phyloP scores from a whole-genome alignment of 2,113 vertebrate species.

The Engystomops pustulosus region DNA sequence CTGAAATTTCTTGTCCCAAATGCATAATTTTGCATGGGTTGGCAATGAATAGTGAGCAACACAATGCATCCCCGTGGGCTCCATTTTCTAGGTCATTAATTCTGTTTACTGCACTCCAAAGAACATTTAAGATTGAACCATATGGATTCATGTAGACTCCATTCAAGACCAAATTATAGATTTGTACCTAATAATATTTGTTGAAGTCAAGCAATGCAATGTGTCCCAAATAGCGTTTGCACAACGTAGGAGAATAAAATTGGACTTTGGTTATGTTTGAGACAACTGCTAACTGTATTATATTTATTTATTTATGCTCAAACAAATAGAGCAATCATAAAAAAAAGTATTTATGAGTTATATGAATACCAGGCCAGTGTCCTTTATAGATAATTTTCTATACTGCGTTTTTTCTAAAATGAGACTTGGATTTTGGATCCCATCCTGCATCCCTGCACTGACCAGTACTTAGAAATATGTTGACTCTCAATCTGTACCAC shows the following conservation, averaged over 20 bases:
- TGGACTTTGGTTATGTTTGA: not conserved
- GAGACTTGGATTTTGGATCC: too few species aligned
- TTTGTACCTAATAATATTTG: constrained; percentile 21
- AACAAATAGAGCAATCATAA: too few species aligned
- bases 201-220: not conserved
- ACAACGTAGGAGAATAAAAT: not conserved
- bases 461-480: too few species aligned
- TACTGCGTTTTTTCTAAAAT: too few species aligned
- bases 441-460: too few species aligned
- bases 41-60: constrained; percentile 35
- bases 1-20: constrained; percentile 24
- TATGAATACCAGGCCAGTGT: too few species aligned
- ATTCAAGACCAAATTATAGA: not conserved
- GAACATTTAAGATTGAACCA: constrained; percentile 10
- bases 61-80: constrained; percentile 32
- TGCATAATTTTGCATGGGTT: constrained; percentile 35
- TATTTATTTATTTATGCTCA: not conserved
- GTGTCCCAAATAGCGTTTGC: not conserved
- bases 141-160: constrained; percentile 27
- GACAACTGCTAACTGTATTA: not conserved
- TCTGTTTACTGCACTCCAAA: constrained; percentile 30
- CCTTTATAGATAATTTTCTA: too few species aligned
- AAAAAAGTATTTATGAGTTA: too few species aligned
- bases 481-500: too few species aligned
- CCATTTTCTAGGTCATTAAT: constrained; percentile 32